Base-by-base conservation (phyloP, 1,140 invertebrate species). In the Metopolophium dirhodum region DNA sequence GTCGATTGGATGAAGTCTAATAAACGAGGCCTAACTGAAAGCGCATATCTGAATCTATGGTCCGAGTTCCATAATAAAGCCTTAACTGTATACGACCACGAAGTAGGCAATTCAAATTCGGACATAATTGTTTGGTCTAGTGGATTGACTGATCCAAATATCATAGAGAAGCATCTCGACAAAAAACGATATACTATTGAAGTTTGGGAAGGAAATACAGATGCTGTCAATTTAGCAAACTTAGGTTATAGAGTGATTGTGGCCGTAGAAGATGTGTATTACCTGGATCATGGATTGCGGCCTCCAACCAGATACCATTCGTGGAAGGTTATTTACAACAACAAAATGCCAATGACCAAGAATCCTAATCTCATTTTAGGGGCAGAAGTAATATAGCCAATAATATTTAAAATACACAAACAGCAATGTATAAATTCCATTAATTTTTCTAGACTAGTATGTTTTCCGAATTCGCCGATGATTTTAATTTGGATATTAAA, bases 251-350 rank as follows among this genome's bases (percentile, higher is more conserved):
- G 96, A 26, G 94, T 97, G 0, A 96, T 98, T 14, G 96, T 97
- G 18, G 97, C 97, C 0, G 97, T 97, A 0, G 97, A 97, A 94
- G 96, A 98, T 95, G 96, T 97, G 22, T 98, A 97, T 97, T 98
- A 98, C 94, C 95, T 98, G 88, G 97, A 98, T 95, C 97, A 98
- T 94, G 97, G 97, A 0, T 97, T 97, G 95, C 97, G 97, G 96
- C 97, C 97, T 9, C 95, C 92, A 8, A 97, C 97, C 2, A 95
- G 94, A 20, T 98, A 97, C 94, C 96, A 97, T 94, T 96, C 96
- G 82, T 98, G 97, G 97, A 96, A 96, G 54, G 95, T 95, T 22
- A 97, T 96, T 94, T 97, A 98, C 94, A 95, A 96, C 87, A 96
- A 96, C 94, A 90, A 92, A 86, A 95, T 96, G 85, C 95, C 95